Percentiles rank a stretch among this genome's conserved stretches.
These are phyloP conservation scores for Temnothorax unifasciatus DNA, from an alignment of 2,888 invertebrate species.

Conservation along the genomic window DNA sequence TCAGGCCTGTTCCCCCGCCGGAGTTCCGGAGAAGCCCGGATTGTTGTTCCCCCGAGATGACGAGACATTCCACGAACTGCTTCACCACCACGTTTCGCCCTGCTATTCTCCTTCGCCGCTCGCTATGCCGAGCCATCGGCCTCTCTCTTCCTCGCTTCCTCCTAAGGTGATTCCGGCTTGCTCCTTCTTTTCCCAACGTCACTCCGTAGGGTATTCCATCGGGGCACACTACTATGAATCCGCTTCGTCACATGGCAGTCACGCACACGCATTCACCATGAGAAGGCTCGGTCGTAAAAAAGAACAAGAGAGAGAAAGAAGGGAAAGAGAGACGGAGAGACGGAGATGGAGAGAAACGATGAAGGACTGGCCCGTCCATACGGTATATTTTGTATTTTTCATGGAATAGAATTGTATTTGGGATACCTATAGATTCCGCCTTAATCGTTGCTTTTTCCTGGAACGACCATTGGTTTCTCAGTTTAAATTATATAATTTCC, in stretches of 20 bases:
- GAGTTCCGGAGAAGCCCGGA: constrained; percentile 80
- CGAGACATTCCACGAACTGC: constrained; percentile 82
- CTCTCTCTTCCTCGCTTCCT: constrained; percentile 23
- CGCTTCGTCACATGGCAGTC: constrained; percentile 29
- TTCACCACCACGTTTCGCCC: constrained; percentile 64
- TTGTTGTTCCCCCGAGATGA: constrained; percentile 82
- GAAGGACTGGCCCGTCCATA: neutral
- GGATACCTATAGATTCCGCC: neutral
- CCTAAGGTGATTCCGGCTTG: neutral
- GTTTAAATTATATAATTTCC: neutral
- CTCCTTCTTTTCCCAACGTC: neutral
- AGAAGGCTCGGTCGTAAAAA: constrained; percentile 32
- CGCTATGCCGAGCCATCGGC: neutral
- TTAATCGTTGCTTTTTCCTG: neutral
- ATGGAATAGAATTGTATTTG: neutral
- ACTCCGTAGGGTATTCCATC: neutral
- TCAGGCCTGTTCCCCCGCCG: constrained; percentile 62
- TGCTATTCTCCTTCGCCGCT: constrained; percentile 23
- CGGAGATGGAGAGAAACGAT: constrained; percentile 7
- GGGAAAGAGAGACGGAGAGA: constrained; percentile 24
- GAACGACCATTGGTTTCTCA: neutral
- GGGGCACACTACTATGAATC: constrained; percentile 2
- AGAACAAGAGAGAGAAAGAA: constrained; percentile 24
- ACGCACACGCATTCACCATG: constrained; percentile 27
- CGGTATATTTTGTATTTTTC: neutral